Conservation (phyloP, 1,140 invertebrate genomes). For the Cylas formicarius region DNA sequence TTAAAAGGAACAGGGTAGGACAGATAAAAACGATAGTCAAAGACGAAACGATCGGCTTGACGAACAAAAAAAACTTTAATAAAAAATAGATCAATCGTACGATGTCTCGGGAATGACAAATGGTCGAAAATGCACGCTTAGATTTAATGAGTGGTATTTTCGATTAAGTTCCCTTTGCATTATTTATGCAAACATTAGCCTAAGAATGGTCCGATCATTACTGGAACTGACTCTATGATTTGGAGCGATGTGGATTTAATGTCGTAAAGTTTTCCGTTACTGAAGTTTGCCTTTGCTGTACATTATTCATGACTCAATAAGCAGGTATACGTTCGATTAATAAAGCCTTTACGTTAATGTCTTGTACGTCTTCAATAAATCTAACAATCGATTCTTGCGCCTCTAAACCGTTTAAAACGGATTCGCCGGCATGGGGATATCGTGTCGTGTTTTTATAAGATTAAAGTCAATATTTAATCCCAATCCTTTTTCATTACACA, state of each 20-base stretch:
- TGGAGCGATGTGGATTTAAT: slow-evolving; percentile 27
- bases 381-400: slow-evolving; percentile 16
- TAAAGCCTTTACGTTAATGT: slow-evolving; percentile 21
- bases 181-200: slow-evolving; percentile 31
- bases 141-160: slow-evolving; percentile 32
- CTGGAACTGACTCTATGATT: slow-evolving; percentile 17
- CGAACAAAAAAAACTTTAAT: slow-evolving; percentile 18
- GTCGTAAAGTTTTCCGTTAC: slow-evolving; percentile 19
- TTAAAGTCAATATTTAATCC: slow-evolving; percentile 11
- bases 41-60: slow-evolving; percentile 12
- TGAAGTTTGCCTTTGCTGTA: slow-evolving; percentile 18
- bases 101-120: slow-evolving; percentile 16
- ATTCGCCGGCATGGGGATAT: slow-evolving; percentile 6
- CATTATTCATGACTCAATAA: slow-evolving; percentile 23
- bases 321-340: slow-evolving; percentile 13
- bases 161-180: slow-evolving; percentile 29
- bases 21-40: no score
- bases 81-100: slow-evolving; percentile 14
- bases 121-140: slow-evolving; percentile 25
- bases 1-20: no score
- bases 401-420: slow-evolving; percentile 3
- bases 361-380: slow-evolving; percentile 20
- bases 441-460: slow-evolving; percentile 2
- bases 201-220: slow-evolving; percentile 27
- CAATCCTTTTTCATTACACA: background rate